These are phyloP conservation scores for Sanderia malayensis DNA, from an alignment of 30 jellyfish, hydroid and myxozoan genomes.

Conservation along the genomic window DNA sequence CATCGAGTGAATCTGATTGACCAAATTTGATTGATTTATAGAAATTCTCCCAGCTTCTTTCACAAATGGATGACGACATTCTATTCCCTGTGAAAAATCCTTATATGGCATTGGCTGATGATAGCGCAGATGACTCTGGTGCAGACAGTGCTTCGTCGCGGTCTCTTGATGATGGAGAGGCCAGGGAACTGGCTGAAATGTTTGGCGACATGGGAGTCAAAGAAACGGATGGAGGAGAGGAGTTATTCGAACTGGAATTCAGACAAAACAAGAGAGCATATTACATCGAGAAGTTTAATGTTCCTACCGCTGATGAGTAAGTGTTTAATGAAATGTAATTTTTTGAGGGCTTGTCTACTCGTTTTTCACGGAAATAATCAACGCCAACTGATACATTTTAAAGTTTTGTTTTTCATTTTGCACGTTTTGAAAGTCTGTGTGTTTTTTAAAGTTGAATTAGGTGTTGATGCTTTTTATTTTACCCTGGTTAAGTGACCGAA, in stretches of 20 bases:
- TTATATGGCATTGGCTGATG: slow-evolving; percentile 61
- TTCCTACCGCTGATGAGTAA: slow-evolving; percentile 75
- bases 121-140: slow-evolving; percentile 65
- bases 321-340: slow-evolving; percentile 6
- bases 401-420: too few species aligned
- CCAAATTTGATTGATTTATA: too few species aligned
- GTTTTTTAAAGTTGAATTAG: too few species aligned
- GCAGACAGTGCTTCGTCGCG: slow-evolving; percentile 22
- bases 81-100: slow-evolving; percentile 49
- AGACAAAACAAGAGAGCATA: slow-evolving; percentile 82
- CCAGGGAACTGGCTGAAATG: slow-evolving; percentile 16
- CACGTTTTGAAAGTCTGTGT: too few species aligned
- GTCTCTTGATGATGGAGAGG: slow-evolving; percentile 3
- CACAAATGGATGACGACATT: slow-evolving; percentile 56
- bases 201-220: slow-evolving; percentile 49
- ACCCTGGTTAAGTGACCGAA: too few species aligned
- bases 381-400: too few species aligned
- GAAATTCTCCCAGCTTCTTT: slow-evolving; percentile 49
- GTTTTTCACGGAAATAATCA: too few species aligned
- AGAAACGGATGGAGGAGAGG: slow-evolving; percentile 72
- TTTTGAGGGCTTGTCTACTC: too few species aligned
- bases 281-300: slow-evolving; percentile 78
- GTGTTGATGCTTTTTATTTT: too few species aligned
- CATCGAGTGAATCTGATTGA: too few species aligned
- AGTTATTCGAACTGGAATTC: slow-evolving; percentile 68